phyloP scores from a whole-genome alignment of 1,140 invertebrate genomes.

The Caerostris darwini region DNA sequence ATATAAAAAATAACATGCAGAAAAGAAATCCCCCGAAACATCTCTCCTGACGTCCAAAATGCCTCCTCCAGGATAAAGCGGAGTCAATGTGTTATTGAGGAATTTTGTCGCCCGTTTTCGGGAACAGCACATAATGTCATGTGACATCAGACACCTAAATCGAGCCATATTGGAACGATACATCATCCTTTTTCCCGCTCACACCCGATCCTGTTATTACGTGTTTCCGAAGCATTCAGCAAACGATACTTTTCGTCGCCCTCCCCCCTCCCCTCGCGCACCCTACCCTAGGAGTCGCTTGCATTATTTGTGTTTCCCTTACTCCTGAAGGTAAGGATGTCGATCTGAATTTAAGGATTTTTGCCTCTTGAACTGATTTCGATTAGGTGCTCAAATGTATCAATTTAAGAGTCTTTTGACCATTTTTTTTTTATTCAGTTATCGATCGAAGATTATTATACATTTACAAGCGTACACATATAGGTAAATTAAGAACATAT shows the following conservation, averaged over 20 bases:
- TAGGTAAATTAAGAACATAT: no score
- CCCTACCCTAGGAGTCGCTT: background rate
- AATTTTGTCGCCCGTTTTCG: background rate
- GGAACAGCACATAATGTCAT: slow-evolving; percentile 8
- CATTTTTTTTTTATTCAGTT: no score
- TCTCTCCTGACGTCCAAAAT: background rate
- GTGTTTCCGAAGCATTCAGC: slow-evolving; percentile 35
- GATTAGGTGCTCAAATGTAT: no score
- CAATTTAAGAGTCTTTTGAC: no score
- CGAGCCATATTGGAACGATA: slow-evolving; percentile 8
- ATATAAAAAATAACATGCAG: background rate
- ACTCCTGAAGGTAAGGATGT: no score
- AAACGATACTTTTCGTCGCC: slow-evolving; percentile 10
- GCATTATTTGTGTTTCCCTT: background rate
- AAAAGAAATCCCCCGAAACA: background rate
- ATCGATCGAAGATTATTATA: no score
- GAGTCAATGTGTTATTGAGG: slow-evolving; percentile 26
- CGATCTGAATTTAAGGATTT: no score
- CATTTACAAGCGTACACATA: no score
- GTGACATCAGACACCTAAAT: slow-evolving; percentile 27
- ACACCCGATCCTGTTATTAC: slow-evolving; percentile 20
- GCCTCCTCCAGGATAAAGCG: background rate
- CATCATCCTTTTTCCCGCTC: background rate
- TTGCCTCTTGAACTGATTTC: no score
- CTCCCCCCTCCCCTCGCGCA: no score